Percentiles rank a stretch among this genome's conserved stretches.
Conservation (phyloP, 30 jellyfish, hydroid and myxozoan species). For the Turritopsis dohrnii region DNA sequence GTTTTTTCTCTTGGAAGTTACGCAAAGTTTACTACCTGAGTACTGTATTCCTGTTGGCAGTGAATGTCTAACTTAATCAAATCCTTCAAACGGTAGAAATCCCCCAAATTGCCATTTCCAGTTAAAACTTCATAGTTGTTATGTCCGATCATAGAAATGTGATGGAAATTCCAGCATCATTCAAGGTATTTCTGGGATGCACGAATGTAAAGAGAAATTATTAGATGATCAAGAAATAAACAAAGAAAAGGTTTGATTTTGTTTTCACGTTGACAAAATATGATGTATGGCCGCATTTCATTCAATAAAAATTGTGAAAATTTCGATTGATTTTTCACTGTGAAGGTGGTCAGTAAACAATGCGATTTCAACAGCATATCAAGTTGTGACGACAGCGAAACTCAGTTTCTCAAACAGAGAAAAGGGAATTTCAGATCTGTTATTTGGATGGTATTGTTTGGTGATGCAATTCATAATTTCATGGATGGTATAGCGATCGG, state of each 20-base stretch:
- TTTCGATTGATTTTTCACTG: neutral
- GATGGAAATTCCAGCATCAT: slow-evolving; percentile 20
- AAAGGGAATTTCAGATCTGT: slow-evolving; percentile 41
- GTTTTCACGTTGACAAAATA: too few relatives aligned
- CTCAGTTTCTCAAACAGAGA: neutral
- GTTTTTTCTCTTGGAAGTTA: too few relatives aligned
- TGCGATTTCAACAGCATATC: slow-evolving; percentile 4
- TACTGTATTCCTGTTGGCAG: too few relatives aligned
- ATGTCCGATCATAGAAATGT: neutral
- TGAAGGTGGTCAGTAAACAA: neutral
- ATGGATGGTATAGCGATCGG: slow-evolving; percentile 95
- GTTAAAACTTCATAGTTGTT: neutral
- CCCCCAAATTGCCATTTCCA: neutral
- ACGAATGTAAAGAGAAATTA: slow-evolving; percentile 43
- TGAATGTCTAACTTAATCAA: too few relatives aligned
- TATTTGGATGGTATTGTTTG: slow-evolving; percentile 86
- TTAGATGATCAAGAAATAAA: slow-evolving; percentile 33
- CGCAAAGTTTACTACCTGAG: too few relatives aligned
- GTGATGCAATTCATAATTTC: slow-evolving; percentile 87
- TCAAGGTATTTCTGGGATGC: slow-evolving; percentile 43
- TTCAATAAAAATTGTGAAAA: neutral
- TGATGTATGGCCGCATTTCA: neutral
- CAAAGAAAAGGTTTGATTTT: neutral
- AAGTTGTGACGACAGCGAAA: slow-evolving; percentile 13
- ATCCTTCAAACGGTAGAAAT: too few relatives aligned